Evolutionary conservation across 2,888 invertebrate species (phyloP), one percentile per base, ranked within the genome.

Genomic region (Tridacna crocea): DNA sequence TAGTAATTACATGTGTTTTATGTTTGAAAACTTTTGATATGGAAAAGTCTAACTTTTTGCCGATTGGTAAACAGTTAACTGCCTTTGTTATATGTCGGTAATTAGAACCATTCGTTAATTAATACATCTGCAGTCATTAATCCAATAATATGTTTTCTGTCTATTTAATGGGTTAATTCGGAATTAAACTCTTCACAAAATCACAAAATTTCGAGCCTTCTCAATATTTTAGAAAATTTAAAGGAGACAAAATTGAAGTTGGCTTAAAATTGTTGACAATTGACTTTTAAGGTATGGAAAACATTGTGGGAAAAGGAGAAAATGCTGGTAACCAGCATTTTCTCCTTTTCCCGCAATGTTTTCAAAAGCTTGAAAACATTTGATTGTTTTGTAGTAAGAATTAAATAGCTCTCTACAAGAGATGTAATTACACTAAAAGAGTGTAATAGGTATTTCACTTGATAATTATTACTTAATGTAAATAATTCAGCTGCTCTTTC

Each of bases 81-180:
- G 68, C 46, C 68, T 17, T 68, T 68, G 68, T 68, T 10, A 12
- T 46, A 68, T 61, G 61, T 46, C 6, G 46, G n/a, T 46, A 27
- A 68, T 46, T 47, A 46, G 15, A 47, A n/a, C 68, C 68, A 68
- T 68, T 24, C 19, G 68, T 68, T 68, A 68, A 68, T 68, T 68
- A 68, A 68, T 68, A 17, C 68, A 68, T 15, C 26, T 68, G 26
- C 10, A 46, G 13, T 68, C 68, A 68, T 68, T 68, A 68, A 68
- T 68, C 68, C 68, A 68, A 68, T 68, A 27, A 68, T 10, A 24
- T 24, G 61, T 61, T 61, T 61, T 61, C 61, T 61, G 61, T 61
- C 61, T 70, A 70, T 19, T 70, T 70, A 70, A 70, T 70, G 51
- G 70, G 51, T 70, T 70, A 26, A 70, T 51, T 70, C 70, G 22